These are phyloP conservation scores for Choreutis nemorana DNA, from an alignment of 2,888 invertebrate species.

Conservation along the genomic window DNA sequence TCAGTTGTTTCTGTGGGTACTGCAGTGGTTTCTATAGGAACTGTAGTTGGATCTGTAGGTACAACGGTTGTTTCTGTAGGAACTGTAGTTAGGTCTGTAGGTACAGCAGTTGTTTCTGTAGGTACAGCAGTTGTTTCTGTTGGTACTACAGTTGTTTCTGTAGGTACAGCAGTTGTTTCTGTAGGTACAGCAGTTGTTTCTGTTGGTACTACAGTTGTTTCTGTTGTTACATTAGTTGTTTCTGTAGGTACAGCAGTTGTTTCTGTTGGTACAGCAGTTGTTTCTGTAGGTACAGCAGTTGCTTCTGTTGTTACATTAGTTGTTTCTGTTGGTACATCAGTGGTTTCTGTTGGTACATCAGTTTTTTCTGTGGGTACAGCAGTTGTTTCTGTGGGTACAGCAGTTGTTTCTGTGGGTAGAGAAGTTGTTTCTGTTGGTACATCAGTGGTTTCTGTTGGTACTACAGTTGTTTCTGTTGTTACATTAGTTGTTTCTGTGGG, in stretches of 20 bases:
- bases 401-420: not conserved
- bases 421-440: constrained; percentile 1
- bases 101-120: too few relatives aligned
- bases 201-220: not conserved
- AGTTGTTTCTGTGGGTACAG: constrained; percentile 1
- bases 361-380: not conserved
- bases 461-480: constrained; percentile 4
- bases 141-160: too few relatives aligned
- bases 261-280: not conserved
- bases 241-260: constrained; percentile 1
- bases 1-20: too few relatives aligned
- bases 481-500: constrained; percentile 2
- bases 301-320: not conserved
- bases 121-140: too few relatives aligned
- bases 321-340: not conserved
- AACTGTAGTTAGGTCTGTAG: too few relatives aligned
- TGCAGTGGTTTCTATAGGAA: too few relatives aligned
- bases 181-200: not conserved
- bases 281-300: not conserved
- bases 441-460: constrained; percentile 1
- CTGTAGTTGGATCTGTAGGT: too few relatives aligned
- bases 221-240: not conserved
- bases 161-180: not conserved
- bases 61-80: too few relatives aligned
- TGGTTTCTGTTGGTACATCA: not conserved